Conservation (phyloP, 2,797 vertebrate species). For the Rhyacichthys aspro region DNA sequence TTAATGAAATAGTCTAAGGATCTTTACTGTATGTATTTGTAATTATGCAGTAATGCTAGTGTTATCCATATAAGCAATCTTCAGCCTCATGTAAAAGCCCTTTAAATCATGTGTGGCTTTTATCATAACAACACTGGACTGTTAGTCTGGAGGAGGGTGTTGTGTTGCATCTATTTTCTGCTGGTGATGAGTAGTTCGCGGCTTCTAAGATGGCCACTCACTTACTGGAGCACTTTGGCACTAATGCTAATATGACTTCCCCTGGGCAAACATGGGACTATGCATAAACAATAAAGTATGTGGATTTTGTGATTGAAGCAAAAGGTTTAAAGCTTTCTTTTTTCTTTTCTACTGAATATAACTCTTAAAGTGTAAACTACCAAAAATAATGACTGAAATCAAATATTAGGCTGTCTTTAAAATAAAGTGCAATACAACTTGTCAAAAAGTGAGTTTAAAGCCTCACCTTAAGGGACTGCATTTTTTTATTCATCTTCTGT, state of each 20-base stretch:
- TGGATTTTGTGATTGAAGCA: too few species aligned
- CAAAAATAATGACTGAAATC: too few species aligned
- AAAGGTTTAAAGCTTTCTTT: too few species aligned
- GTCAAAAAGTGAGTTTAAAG: too few species aligned
- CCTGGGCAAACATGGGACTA: conserved; percentile 22
- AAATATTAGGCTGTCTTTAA: too few species aligned
- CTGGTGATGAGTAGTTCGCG: conserved; percentile 75
- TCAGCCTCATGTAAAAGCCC: conserved; percentile 33
- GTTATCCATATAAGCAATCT: conserved; percentile 18
- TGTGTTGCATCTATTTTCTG: conserved; percentile 82
- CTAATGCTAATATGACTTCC: conserved; percentile 44
- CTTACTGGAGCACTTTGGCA: conserved; percentile 34
- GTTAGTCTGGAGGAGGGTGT: conserved; percentile 57
- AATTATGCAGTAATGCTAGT: conserved; percentile 9
- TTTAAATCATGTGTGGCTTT: conserved; percentile 37
- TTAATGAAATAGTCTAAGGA: neutral
- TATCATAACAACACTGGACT: conserved; percentile 50
- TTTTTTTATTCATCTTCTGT: too few species aligned
- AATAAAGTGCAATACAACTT: too few species aligned
- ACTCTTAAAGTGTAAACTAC: too few species aligned
- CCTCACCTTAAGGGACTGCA: too few species aligned
- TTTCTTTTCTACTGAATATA: too few species aligned
- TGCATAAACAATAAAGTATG: conserved; percentile 10
- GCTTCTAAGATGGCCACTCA: conserved; percentile 64
- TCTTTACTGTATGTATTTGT: neutral